A percentile compares a stretch with the other conserved stretches of the same genome.
These are phyloP conservation scores for Polia nebulosa DNA, from an alignment of 2,888 invertebrate species.

Conservation along the genomic window DNA sequence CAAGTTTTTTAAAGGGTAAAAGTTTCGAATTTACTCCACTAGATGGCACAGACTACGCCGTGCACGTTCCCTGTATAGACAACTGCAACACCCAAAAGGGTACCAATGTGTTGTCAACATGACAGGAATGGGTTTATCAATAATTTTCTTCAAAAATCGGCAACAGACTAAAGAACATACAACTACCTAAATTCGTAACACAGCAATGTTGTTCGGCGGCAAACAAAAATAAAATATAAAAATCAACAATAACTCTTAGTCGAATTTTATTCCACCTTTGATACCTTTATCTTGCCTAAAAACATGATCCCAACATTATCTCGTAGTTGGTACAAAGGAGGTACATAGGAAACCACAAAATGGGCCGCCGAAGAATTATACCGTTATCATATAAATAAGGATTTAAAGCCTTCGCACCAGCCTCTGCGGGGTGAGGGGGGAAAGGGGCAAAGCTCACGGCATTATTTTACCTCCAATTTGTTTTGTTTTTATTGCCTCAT, in stretches of 20 bases:
- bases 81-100: neutral
- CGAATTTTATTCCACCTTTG: slow-evolving; percentile 26
- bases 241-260: slow-evolving; percentile 1
- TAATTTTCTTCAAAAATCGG: too few relatives aligned
- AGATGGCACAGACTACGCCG: too few relatives aligned
- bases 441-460: slow-evolving; percentile 73
- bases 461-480: slow-evolving; percentile 87
- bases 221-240: neutral
- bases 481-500: slow-evolving; percentile 84
- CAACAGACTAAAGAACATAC: neutral
- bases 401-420: slow-evolving; percentile 81
- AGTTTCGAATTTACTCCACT: too few relatives aligned
- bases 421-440: slow-evolving; percentile 5
- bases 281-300: slow-evolving; percentile 45
- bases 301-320: slow-evolving; percentile 50
- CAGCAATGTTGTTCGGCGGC: too few relatives aligned
- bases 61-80: too few relatives aligned
- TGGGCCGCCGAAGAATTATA: slow-evolving; percentile 79
- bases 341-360: slow-evolving; percentile 53
- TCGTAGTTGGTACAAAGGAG: slow-evolving; percentile 51
- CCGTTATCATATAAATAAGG: slow-evolving; percentile 89
- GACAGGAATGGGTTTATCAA: too few relatives aligned
- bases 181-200: neutral
- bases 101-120: neutral
- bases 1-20: too few relatives aligned